A percentile compares a stretch with the other conserved stretches of the same genome.
These are phyloP conservation scores for Diabrotica undecimpunctata DNA, from an alignment of 1,140 invertebrate genomes.

Conservation along the genomic window DNA sequence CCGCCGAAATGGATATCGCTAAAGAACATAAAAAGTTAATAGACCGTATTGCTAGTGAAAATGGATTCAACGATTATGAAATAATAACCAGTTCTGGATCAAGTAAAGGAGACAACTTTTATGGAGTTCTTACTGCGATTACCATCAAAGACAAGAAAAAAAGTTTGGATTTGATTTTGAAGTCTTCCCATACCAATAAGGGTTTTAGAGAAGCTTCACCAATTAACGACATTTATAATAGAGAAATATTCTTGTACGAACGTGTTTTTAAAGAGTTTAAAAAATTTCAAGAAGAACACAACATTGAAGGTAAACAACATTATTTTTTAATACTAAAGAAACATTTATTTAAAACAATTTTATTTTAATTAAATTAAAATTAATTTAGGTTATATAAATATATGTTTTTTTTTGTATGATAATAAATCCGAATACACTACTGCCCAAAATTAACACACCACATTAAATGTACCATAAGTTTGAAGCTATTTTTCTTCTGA, in stretches of 20 bases:
- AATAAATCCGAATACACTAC: too few relatives aligned
- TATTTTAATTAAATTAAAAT: too few relatives aligned
- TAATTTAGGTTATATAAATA: too few relatives aligned
- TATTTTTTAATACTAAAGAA: too few relatives aligned
- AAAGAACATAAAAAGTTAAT: too few relatives aligned
- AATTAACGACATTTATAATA: constrained; percentile 27
- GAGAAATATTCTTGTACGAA: constrained; percentile 32
- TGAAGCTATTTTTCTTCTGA: too few relatives aligned
- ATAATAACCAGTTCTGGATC: too few relatives aligned
- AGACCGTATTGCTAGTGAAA: constrained; percentile 12
- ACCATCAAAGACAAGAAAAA: not conserved
- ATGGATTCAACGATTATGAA: constrained; percentile 20
- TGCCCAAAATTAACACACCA: too few relatives aligned
- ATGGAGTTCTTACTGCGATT: constrained; percentile 27
- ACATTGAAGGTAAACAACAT: not conserved
- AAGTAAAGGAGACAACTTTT: constrained; percentile 29
- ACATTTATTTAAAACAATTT: too few relatives aligned
- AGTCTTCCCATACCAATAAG: constrained; percentile 13
- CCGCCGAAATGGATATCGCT: too few relatives aligned
- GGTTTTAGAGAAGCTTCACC: constrained; percentile 21
- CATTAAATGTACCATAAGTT: too few relatives aligned
- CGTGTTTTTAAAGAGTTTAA: constrained; percentile 25
- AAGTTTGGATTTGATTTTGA: constrained; percentile 29
- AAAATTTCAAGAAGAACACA: not conserved
- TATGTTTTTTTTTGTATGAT: too few relatives aligned